phyloP scores from a whole-genome alignment of 2,113 vertebrate species.

The Actenoides hombroni region DNA sequence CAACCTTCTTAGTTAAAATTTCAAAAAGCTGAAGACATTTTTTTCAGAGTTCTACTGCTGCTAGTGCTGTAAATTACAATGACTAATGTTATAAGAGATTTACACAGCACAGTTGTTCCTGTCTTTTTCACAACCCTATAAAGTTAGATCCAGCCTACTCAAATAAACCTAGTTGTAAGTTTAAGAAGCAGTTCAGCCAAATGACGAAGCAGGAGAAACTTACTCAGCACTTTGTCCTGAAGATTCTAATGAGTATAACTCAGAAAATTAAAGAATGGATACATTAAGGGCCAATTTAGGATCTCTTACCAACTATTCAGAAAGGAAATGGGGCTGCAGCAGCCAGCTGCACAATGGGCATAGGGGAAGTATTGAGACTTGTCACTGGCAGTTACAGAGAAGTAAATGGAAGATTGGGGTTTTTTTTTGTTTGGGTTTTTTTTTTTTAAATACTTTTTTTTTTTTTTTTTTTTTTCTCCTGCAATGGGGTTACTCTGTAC shows the following conservation, averaged over 20 bases:
- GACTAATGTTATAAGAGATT: neutral
- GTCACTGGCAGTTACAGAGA: neutral
- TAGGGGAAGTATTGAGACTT: neutral
- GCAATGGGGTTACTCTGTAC: accelerated
- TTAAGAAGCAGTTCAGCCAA: neutral
- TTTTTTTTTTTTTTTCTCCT: neutral
- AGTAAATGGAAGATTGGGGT: neutral
- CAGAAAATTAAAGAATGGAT: neutral
- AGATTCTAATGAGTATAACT: neutral
- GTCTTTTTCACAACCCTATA: neutral
- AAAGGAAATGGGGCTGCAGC: neutral
- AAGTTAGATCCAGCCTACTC: neutral
- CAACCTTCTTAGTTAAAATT: neutral
- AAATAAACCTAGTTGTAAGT: neutral
- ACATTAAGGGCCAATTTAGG: neutral
- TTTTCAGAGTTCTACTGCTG: neutral
- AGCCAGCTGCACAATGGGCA: neutral
- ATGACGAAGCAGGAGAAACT: neutral
- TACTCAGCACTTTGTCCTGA: neutral
- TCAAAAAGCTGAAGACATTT: neutral
- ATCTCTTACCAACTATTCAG: neutral
- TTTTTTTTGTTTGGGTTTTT: no score
- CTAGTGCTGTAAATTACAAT: neutral
- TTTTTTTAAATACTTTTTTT: neutral
- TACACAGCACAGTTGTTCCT: neutral